Percentiles rank a stretch among this genome's conserved stretches.
Conservation (phyloP, 2,888 invertebrate genomes). For the Parelbella ahira region DNA sequence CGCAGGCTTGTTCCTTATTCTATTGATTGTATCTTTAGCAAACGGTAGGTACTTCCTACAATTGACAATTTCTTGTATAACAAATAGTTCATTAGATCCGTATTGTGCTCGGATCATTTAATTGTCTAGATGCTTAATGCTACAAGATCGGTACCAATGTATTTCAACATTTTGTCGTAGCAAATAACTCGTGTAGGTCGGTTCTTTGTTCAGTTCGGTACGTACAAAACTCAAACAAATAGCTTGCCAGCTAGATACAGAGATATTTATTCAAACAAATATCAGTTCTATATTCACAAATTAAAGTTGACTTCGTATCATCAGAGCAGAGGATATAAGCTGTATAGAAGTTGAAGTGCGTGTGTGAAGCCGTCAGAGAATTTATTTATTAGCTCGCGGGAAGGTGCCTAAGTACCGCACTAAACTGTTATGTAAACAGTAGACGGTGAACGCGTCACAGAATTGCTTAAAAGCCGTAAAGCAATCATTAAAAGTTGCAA, state of each 20-base stretch:
- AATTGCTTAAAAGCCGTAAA: constrained; percentile 1
- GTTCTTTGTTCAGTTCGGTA: constrained; percentile 5
- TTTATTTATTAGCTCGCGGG: constrained; percentile 12
- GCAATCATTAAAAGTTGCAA: too few relatives aligned
- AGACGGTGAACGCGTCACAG: constrained; percentile 4
- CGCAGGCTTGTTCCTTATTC: too few relatives aligned
- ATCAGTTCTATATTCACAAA: background rate
- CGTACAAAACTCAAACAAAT: constrained; percentile 14
- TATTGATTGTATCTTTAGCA: too few relatives aligned
- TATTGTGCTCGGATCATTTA: too few relatives aligned
- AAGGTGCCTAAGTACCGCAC: constrained; percentile 7
- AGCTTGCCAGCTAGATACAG: constrained; percentile 3
- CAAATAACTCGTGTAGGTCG: constrained; percentile 16
- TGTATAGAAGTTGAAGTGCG: background rate
- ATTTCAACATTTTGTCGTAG: constrained; percentile 16
- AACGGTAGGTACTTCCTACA: too few relatives aligned
- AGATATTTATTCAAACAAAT: background rate
- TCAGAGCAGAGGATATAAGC: background rate
- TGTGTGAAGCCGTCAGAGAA: constrained; percentile 6
- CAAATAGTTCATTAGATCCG: too few relatives aligned
- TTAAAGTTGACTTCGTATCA: constrained; percentile 1
- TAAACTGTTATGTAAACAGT: constrained; percentile 7
- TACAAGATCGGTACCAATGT: constrained; percentile 3
- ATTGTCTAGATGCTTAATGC: too few relatives aligned
- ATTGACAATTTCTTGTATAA: too few relatives aligned